Conservation (phyloP, 2,113 vertebrate genomes). For the Rhabdornis inornatus region DNA sequence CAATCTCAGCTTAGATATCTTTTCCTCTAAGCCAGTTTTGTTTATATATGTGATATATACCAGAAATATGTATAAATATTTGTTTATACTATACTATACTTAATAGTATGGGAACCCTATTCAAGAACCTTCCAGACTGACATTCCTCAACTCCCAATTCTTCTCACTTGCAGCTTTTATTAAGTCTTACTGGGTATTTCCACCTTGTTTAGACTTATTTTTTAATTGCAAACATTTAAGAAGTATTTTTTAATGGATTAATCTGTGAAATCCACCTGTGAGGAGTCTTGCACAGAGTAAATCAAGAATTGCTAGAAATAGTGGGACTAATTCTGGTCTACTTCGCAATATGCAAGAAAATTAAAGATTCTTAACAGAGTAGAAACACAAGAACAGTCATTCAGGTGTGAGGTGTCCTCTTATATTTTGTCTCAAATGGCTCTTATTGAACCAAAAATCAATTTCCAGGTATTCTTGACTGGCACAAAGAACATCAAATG, state of each 20-base stretch:
- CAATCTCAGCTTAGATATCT: neutral
- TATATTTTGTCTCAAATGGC: neutral
- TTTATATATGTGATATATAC: neutral
- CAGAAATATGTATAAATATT: neutral
- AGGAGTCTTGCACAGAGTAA: neutral
- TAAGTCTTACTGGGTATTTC: neutral
- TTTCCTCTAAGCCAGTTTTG: neutral
- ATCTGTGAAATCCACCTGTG: neutral
- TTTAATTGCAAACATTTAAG: neutral
- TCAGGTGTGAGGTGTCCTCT: neutral
- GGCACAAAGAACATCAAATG: neutral
- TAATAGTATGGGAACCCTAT: neutral
- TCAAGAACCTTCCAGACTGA: neutral
- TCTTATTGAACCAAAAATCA: neutral
- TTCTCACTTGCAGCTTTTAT: neutral
- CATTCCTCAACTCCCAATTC: neutral
- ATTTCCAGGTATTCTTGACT: neutral
- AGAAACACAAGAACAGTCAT: neutral
- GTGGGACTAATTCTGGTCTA: neutral
- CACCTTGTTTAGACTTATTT: neutral
- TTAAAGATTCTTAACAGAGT: neutral
- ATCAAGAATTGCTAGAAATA: neutral
- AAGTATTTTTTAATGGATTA: neutral
- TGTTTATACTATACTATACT: neutral
- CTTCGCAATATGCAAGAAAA: neutral